Evolutionary conservation across 2,888 invertebrate genomes (phyloP).

Genomic region (Tanytarsus gracilentus): DNA sequence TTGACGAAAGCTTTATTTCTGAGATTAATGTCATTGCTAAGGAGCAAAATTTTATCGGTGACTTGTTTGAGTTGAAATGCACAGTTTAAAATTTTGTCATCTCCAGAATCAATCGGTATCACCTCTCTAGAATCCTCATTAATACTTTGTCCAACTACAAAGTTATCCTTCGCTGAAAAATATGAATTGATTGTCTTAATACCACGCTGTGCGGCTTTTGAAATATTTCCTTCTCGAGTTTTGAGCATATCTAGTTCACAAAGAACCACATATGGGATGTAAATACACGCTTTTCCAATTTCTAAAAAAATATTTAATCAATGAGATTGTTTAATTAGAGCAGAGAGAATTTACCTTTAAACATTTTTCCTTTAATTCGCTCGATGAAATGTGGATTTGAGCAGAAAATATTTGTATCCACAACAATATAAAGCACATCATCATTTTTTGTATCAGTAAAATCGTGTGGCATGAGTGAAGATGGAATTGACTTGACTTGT

Average conservation of each 20-base stretch:
- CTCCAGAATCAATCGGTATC: conserved; percentile 41
- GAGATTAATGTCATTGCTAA: conserved; percentile 47
- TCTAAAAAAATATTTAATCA: conserved; percentile 32
- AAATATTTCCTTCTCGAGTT: conserved; percentile 33
- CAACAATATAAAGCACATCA: conserved; percentile 40
- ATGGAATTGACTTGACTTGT: no score
- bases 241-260: conserved; percentile 47
- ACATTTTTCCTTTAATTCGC: conserved; percentile 36
- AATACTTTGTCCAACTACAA: conserved; percentile 46
- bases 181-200: conserved; percentile 38
- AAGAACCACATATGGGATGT: conserved; percentile 47
- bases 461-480: not conserved
- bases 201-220: conserved; percentile 33
- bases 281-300: conserved; percentile 36
- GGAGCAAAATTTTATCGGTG: conserved; percentile 41
- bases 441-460: not conserved
- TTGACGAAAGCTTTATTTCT: conserved; percentile 46
- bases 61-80: conserved; percentile 44
- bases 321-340: not conserved
- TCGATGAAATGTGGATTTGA: conserved; percentile 41
- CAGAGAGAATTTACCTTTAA: conserved; percentile 33
- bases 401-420: conserved; percentile 47
- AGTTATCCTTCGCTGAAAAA: conserved; percentile 36
- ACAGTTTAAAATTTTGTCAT: conserved; percentile 48
- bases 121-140: conserved; percentile 41